These are phyloP conservation scores for Pterostichus madidus DNA, from an alignment of 2,888 invertebrate genomes.

Conservation along the genomic window DNA sequence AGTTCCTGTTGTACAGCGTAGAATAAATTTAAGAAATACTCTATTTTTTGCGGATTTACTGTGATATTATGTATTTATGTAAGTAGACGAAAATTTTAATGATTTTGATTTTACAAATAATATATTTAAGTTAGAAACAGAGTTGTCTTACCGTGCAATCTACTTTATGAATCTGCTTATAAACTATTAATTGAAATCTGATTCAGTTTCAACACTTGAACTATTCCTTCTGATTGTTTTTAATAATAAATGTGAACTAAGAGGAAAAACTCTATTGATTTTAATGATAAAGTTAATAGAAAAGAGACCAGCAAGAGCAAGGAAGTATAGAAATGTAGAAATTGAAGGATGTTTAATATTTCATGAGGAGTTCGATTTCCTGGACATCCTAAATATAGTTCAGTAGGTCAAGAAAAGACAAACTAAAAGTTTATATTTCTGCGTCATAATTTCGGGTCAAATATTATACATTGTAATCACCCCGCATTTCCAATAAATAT, in stretches of 20 bases:
- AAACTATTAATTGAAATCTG: neutral
- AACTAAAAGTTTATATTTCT: conserved; percentile 23
- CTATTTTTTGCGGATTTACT: too few species aligned
- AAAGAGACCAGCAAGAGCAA: conserved; percentile 12
- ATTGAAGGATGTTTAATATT: conserved; percentile 42
- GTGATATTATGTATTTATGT: too few species aligned
- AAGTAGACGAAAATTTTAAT: too few species aligned
- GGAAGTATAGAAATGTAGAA: conserved; percentile 28
- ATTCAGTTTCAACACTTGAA: neutral
- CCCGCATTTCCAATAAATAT: neutral
- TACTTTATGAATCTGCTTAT: too few species aligned
- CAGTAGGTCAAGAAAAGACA: conserved; percentile 42
- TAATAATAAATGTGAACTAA: neutral
- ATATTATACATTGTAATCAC: conserved; percentile 48
- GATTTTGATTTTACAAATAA: too few species aligned
- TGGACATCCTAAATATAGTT: conserved; percentile 10
- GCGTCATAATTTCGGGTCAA: conserved; percentile 12
- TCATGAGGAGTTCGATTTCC: conserved; percentile 44
- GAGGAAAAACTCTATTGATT: conserved; percentile 1
- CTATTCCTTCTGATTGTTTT: neutral
- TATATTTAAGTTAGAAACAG: too few species aligned
- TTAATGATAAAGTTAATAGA: conserved; percentile 19
- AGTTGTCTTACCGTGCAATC: too few species aligned
- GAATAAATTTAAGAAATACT: too few species aligned
- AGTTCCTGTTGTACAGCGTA: too few species aligned